Conservation (phyloP, 2,888 invertebrate genomes). For the Chymomyza amoena region DNA sequence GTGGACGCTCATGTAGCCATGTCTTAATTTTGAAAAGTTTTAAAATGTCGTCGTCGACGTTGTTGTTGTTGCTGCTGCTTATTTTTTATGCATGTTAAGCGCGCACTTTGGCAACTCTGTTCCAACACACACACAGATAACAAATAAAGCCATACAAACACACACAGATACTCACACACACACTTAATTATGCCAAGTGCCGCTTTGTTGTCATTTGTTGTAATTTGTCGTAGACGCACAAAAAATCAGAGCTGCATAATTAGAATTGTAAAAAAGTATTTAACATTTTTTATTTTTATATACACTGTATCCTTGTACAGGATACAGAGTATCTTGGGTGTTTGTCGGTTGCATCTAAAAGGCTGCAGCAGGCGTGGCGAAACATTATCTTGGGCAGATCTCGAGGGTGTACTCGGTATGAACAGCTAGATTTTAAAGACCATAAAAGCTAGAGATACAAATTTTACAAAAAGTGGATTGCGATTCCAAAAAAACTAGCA, state of each 20-base stretch:
- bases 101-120: slow-evolving; percentile 50
- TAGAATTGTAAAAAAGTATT: slow-evolving; percentile 67
- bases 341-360: too few species aligned
- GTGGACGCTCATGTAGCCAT: slow-evolving; percentile 27
- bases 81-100: slow-evolving; percentile 76
- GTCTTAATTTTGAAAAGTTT: slow-evolving; percentile 68
- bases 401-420: too few species aligned
- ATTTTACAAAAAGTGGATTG: too few species aligned
- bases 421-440: too few species aligned
- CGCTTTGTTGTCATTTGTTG: slow-evolving; percentile 50
- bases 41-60: slow-evolving; percentile 64
- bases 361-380: too few species aligned
- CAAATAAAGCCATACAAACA: slow-evolving; percentile 14
- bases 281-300: slow-evolving; percentile 36
- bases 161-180: slow-evolving; percentile 12
- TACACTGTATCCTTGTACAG: slow-evolving; percentile 21
- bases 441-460: too few species aligned
- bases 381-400: too few species aligned
- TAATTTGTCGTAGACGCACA: slow-evolving; percentile 62
- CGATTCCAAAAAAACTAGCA: too few species aligned
- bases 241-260: slow-evolving; percentile 53
- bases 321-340: background rate
- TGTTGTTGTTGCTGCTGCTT: slow-evolving; percentile 50
- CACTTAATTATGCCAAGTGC: slow-evolving; percentile 69
- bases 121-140: slow-evolving; percentile 34